Evolutionary conservation across 2,797 vertebrate genomes (phyloP).

Genomic region (Cryptoblepharus egeriae): DNA sequence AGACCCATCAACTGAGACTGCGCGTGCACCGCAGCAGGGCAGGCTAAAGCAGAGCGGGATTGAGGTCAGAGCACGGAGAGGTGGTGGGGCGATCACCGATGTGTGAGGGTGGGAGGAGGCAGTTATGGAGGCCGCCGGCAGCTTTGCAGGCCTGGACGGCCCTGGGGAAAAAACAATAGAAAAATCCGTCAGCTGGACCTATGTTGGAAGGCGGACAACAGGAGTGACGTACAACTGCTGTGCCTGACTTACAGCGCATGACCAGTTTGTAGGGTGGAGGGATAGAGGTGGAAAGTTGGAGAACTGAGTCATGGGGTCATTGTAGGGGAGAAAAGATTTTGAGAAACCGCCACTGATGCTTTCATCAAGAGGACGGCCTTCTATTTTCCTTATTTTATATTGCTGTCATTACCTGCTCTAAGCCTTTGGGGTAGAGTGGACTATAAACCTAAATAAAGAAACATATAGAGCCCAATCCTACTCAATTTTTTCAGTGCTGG

Average conservation of each 20-base stretch:
- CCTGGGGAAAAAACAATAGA: conserved; percentile 87
- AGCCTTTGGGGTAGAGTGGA: background rate
- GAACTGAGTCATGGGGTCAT: background rate
- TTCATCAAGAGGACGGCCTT: background rate
- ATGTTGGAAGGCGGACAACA: conserved; percentile 66
- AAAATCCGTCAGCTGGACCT: conserved; percentile 83
- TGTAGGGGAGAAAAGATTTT: conserved; percentile 18
- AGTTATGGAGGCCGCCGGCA: conserved; percentile 83
- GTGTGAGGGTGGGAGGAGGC: conserved; percentile 84
- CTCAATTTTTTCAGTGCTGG: too few species aligned
- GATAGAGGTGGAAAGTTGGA: background rate
- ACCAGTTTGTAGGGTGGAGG: background rate
- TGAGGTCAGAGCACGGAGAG: conserved; percentile 82
- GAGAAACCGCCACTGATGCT: background rate
- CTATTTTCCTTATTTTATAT: background rate
- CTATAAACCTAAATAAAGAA: background rate
- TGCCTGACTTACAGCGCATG: conserved; percentile 40
- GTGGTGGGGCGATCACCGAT: conserved; percentile 80
- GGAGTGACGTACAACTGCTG: conserved; percentile 42
- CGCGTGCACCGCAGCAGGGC: conserved; percentile 82
- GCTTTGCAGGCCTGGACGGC: conserved; percentile 85
- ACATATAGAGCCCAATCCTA: too few species aligned
- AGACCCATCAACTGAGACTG: conserved; percentile 80
- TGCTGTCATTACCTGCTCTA: background rate
- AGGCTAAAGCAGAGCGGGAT: conserved; percentile 83